Percentiles rank a stretch among this genome's conserved stretches.
These are phyloP conservation scores for Cardiocondyla obscurior DNA, from an alignment of 1,140 invertebrate genomes.

Conservation along the genomic window DNA sequence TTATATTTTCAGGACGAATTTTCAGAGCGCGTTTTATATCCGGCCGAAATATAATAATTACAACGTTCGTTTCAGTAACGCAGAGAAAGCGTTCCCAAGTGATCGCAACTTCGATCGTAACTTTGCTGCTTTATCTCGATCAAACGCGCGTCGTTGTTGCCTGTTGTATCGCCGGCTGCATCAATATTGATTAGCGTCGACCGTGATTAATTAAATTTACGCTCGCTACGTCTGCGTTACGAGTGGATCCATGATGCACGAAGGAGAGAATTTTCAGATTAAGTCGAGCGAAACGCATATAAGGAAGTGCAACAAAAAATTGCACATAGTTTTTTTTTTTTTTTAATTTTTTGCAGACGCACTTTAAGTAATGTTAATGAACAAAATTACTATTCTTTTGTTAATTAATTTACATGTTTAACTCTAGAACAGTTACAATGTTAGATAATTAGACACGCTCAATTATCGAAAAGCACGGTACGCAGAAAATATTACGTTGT, in stretches of 20 bases:
- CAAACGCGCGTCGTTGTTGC: slow-evolving; percentile 26
- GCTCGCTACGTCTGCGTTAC: slow-evolving; percentile 1
- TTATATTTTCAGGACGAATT: slow-evolving; percentile 11
- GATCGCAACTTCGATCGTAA: slow-evolving; percentile 33
- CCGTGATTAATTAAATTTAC: slow-evolving; percentile 46
- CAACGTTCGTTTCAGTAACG: slow-evolving; percentile 22
- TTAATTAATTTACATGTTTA: background rate
- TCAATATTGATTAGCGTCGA: slow-evolving; percentile 41
- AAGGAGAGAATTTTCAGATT: slow-evolving; percentile 1
- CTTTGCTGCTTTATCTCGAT: slow-evolving; percentile 49
- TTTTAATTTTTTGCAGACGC: background rate
- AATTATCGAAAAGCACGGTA: background rate
- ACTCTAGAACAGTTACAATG: background rate
- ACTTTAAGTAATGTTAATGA: background rate
- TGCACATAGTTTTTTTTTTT: background rate
- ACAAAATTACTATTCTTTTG: background rate
- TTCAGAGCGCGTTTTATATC: background rate
- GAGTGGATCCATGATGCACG: background rate
- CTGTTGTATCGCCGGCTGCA: background rate
- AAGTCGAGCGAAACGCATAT: background rate
- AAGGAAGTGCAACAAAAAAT: background rate
- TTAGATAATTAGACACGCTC: background rate
- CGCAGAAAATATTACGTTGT: background rate
- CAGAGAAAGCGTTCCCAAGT: slow-evolving; percentile 26
- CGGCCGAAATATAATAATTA: slow-evolving; percentile 35